Evolutionary conservation across 2,888 invertebrate genomes (phyloP).

Genomic region (Aethes cnicana): DNA sequence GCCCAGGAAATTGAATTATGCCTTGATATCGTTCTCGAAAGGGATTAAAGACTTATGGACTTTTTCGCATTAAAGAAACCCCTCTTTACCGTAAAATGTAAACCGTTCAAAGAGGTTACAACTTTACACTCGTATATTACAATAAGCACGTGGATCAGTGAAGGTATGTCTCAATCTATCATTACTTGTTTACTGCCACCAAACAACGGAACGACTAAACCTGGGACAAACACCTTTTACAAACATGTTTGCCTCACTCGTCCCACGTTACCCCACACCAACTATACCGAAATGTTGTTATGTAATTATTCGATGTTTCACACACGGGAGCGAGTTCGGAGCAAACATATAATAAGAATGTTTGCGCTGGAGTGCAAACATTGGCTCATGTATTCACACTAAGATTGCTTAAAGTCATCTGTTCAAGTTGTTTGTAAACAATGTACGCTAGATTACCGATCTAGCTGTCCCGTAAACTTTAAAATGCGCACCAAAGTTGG

Average conservation of each 20-base stretch:
- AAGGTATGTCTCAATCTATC: neutral
- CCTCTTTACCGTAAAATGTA: conserved; percentile 9
- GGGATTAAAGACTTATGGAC: conserved; percentile 40
- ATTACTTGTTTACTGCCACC: neutral
- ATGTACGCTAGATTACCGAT: neutral
- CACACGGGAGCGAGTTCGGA: conserved; percentile 5
- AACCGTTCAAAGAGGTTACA: neutral
- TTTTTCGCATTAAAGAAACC: conserved; percentile 7
- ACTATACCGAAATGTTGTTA: conserved; percentile 5
- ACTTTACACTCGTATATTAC: no score
- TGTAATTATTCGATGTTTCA: conserved; percentile 11
- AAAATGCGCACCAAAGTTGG: no score
- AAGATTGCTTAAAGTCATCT: conserved; percentile 17
- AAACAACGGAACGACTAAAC: no score
- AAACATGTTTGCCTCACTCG: conserved; percentile 1
- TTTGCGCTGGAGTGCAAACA: conserved; percentile 36
- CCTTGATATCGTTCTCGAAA: conserved; percentile 44
- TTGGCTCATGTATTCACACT: conserved; percentile 34
- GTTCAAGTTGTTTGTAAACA: conserved; percentile 25
- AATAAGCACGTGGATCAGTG: no score
- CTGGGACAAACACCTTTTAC: neutral
- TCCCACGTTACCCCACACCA: neutral
- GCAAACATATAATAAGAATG: conserved; percentile 27
- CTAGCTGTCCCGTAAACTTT: neutral
- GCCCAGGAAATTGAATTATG: conserved; percentile 55